Conservation (phyloP, 2,888 invertebrate genomes). For the Thyatira batis region DNA sequence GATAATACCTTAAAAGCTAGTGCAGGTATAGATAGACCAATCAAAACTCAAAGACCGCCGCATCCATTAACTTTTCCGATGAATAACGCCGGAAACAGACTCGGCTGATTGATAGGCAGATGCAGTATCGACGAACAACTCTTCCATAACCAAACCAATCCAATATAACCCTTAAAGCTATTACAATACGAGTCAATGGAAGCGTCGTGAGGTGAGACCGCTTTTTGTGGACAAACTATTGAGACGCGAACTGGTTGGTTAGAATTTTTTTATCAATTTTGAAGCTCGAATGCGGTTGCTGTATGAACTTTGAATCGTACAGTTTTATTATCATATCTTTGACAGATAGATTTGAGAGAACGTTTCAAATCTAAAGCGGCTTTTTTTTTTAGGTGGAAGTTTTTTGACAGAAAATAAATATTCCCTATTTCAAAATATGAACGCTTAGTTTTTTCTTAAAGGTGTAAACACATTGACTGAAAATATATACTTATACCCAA, state of each 20-base stretch:
- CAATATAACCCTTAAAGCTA: not conserved
- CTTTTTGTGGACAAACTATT: slow-evolving; percentile 21
- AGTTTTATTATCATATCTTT: too few relatives aligned
- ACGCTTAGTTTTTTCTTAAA: too few relatives aligned
- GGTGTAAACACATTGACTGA: too few relatives aligned
- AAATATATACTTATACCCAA: slow-evolving; percentile 13
- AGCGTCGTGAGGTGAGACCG: not conserved
- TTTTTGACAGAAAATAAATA: too few relatives aligned
- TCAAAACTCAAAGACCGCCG: not conserved
- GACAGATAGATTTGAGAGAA: too few relatives aligned
- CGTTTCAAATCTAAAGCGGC: too few relatives aligned
- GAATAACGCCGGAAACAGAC: slow-evolving; percentile 22
- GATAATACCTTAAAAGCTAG: too few relatives aligned
- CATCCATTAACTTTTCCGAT: not conserved
- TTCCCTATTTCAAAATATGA: too few relatives aligned
- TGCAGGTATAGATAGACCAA: not conserved
- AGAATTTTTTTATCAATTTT: slow-evolving; percentile 27
- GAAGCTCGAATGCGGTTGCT: slow-evolving; percentile 24
- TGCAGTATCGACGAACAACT: slow-evolving; percentile 13
- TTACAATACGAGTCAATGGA: not conserved
- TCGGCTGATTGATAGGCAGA: slow-evolving; percentile 26
- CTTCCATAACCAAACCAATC: slow-evolving; percentile 3
- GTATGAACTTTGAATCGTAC: slow-evolving; percentile 15
- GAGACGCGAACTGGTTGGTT: slow-evolving; percentile 22
- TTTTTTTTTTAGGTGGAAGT: too few relatives aligned